These are phyloP conservation scores for Hylaea fasciaria DNA, from an alignment of 2,888 invertebrate species.

Conservation along the genomic window DNA sequence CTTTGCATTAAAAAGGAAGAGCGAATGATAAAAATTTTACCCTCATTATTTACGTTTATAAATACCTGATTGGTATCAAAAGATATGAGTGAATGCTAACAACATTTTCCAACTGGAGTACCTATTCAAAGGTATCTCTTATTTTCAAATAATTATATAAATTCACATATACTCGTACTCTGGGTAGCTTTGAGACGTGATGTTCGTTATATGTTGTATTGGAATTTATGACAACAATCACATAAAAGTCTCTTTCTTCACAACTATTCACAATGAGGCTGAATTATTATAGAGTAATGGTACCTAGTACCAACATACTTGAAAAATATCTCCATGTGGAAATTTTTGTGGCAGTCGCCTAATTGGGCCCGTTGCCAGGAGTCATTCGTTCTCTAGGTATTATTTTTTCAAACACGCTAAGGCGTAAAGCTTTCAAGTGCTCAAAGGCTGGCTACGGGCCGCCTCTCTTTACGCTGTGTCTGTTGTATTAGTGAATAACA, in stretches of 20 bases:
- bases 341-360: conserved; percentile 24
- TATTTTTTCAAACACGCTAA: neutral
- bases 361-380: conserved; percentile 27
- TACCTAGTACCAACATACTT: too few relatives aligned
- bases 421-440: neutral
- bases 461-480: conserved; percentile 25
- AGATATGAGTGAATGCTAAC: conserved; percentile 19
- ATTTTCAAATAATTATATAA: conserved; percentile 4
- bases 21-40: neutral
- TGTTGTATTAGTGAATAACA: conserved; percentile 61
- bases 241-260: conserved; percentile 3
- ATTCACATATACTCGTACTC: neutral
- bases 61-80: conserved; percentile 41
- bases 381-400: neutral
- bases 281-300: conserved; percentile 4
- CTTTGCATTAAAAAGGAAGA: neutral
- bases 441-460: conserved; percentile 29
- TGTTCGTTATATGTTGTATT: conserved; percentile 5
- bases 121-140: conserved; percentile 22
- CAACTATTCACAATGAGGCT: conserved; percentile 3
- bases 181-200: neutral
- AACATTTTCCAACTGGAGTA: conserved; percentile 19
- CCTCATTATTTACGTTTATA: neutral
- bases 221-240: neutral
- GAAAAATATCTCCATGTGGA: conserved; percentile 27